Evolutionary conservation across 2,888 invertebrate species (phyloP).

Genomic region (Holacanthella duospinosa): DNA sequence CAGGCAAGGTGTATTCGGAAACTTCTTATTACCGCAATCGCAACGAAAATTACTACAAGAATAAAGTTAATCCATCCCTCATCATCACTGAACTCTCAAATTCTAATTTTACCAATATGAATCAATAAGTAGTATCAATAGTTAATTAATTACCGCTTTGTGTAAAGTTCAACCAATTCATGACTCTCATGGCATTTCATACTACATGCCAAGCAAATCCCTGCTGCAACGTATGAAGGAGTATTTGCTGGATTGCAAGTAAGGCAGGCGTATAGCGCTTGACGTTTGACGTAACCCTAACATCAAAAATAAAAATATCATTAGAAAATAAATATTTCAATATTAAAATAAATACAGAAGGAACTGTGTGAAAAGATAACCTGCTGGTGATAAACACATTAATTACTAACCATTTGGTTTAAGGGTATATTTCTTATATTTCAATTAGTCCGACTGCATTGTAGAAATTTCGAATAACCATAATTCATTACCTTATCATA

Average conservation of each 20-base stretch:
- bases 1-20: constrained; percentile 49
- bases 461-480: not conserved
- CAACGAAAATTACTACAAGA: constrained; percentile 71
- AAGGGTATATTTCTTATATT: too few relatives aligned
- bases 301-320: not conserved
- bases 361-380: not conserved
- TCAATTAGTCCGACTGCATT: not conserved
- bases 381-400: not conserved
- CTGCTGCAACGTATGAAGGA: constrained; percentile 56
- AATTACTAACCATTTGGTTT: too few relatives aligned
- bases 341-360: not conserved
- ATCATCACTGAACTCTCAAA: not conserved
- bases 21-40: constrained; percentile 82
- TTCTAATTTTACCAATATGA: not conserved
- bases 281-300: constrained; percentile 80
- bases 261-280: constrained; percentile 86
- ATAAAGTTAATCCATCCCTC: constrained; percentile 5
- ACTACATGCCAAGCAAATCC: constrained; percentile 87
- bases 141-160: constrained; percentile 53
- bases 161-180: constrained; percentile 88
- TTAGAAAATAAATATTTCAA: too few relatives aligned
- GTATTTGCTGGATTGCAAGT: constrained; percentile 69
- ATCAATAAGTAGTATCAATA: too few relatives aligned
- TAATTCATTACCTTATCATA: constrained; percentile 55
- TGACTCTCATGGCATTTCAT: constrained; percentile 92